A percentile compares a stretch with the other conserved stretches of the same genome.
Evolutionary conservation across 1,140 invertebrate genomes (phyloP).

Genomic region (Ceratina calcarata): DNA sequence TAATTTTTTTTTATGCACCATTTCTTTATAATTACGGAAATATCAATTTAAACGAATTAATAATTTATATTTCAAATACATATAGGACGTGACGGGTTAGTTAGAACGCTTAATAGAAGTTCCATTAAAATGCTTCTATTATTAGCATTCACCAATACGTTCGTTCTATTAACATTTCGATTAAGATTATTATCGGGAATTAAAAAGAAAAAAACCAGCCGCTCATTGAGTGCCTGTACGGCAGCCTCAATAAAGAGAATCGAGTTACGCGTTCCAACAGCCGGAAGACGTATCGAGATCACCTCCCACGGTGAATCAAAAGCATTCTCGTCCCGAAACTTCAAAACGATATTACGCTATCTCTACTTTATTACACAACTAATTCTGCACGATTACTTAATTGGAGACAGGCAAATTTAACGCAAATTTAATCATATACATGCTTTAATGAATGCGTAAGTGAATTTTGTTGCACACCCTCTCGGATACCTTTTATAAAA

Average conservation of each 20-base stretch:
- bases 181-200: slow-evolving; percentile 18
- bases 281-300: slow-evolving; percentile 3
- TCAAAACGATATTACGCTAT: neutral
- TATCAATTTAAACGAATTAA: neutral
- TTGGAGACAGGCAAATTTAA: no score
- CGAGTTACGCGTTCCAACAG: slow-evolving; percentile 7
- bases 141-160: slow-evolving; percentile 17
- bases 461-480: no score
- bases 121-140: slow-evolving; percentile 13
- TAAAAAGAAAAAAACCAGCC: slow-evolving; percentile 2
- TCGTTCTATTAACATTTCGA: slow-evolving; percentile 15
- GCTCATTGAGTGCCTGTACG: neutral
- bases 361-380: no score
- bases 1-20: neutral
- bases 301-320: neutral
- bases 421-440: no score
- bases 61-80: neutral
- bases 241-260: slow-evolving; percentile 15
- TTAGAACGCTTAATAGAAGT: neutral
- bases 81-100: neutral
- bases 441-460: no score
- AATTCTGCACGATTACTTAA: no score
- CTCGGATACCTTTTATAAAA: no score
- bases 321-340: neutral
- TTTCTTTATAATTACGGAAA: no score